These are phyloP conservation scores for Darevskia mixta DNA, from an alignment of 2,797 vertebrate species.

Conservation along the genomic window DNA sequence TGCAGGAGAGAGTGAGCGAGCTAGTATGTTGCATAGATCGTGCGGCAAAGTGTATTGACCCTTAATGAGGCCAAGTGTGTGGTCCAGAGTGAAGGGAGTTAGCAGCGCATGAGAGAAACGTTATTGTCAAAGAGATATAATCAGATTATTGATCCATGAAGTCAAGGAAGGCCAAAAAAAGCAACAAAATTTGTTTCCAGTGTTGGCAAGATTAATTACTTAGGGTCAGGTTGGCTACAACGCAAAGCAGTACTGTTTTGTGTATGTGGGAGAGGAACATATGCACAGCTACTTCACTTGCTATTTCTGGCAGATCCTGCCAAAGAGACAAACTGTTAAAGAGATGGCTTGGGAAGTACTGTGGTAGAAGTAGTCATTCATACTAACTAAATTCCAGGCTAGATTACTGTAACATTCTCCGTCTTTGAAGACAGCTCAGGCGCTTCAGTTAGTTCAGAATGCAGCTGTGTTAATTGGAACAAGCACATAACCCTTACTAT, in stretches of 20 bases:
- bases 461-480: no score
- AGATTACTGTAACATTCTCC: background rate
- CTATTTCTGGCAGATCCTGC: background rate
- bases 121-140: background rate
- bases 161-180: background rate
- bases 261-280: background rate
- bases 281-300: background rate
- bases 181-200: background rate
- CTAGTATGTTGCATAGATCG: accelerated
- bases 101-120: background rate
- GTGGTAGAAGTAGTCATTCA: background rate
- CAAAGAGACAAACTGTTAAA: background rate
- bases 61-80: constrained; percentile 2
- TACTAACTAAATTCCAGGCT: background rate
- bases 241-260: background rate
- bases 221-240: background rate
- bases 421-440: background rate
- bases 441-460: no score
- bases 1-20: accelerated
- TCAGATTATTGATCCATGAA: background rate
- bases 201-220: background rate
- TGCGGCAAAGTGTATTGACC: background rate
- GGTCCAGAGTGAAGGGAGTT: background rate
- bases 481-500: background rate
- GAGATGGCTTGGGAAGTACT: background rate